Conservation (phyloP, 2,113 vertebrate species). For the Rattus rattus region DNA sequence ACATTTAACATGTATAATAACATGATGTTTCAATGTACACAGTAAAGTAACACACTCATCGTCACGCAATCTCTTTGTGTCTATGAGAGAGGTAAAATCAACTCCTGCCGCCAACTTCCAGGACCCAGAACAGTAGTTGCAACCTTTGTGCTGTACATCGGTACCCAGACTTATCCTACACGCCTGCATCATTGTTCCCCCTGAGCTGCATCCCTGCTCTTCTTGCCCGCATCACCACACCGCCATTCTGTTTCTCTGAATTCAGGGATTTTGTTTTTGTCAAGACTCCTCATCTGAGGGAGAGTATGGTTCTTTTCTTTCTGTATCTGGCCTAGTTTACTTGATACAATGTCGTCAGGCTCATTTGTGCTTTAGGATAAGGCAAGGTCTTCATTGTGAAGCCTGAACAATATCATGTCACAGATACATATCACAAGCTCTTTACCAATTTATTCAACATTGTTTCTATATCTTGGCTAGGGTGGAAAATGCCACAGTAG, state of each 20-base stretch:
- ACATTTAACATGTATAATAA: neutral
- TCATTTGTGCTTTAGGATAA: neutral
- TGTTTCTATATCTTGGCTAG: neutral
- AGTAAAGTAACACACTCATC: neutral
- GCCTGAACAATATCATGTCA: neutral
- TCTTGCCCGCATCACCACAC: accelerated
- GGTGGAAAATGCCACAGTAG: neutral
- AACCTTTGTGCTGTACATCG: neutral
- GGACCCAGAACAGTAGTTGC: too few relatives aligned
- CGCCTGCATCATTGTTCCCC: neutral
- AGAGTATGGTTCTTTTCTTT: neutral
- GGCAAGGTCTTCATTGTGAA: neutral
- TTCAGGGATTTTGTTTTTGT: too few relatives aligned
- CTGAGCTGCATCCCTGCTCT: too few relatives aligned
- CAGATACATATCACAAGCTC: too few relatives aligned
- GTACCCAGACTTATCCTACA: neutral
- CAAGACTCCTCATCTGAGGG: neutral
- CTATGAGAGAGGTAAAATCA: neutral
- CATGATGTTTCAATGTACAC: neutral
- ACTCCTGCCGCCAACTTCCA: too few relatives aligned
- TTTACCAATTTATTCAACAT: neutral
- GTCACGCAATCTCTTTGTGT: neutral
- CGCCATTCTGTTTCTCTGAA: neutral
- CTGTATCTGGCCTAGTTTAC: neutral
- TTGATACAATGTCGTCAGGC: neutral